phyloP scores from a whole-genome alignment of 1,140 invertebrate genomes.

The Muscidifurax raptorellus region DNA sequence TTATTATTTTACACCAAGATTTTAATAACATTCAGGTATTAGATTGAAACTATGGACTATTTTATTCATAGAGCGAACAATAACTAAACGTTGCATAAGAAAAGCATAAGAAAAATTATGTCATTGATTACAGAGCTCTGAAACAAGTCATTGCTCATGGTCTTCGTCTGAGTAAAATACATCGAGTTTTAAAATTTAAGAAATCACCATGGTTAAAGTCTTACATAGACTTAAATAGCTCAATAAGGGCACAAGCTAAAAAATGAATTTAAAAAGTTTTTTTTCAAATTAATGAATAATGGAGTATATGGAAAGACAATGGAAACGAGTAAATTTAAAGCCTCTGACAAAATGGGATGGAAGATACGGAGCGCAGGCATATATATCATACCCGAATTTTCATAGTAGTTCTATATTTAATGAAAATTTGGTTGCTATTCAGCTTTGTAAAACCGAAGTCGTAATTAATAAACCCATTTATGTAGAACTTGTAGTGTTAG shows the following conservation, averaged over 20 bases:
- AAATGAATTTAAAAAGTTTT: slow-evolving; percentile 75
- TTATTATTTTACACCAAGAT: slow-evolving; percentile 68
- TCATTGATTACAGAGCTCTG: slow-evolving; percentile 74
- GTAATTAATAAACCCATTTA: slow-evolving; percentile 8
- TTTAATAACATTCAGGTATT: too few relatives aligned
- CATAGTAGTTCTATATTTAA: slow-evolving; percentile 1
- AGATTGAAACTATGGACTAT: too few relatives aligned
- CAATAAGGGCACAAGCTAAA: slow-evolving; percentile 63
- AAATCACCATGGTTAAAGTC: slow-evolving; percentile 74
- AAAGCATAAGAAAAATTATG: slow-evolving; percentile 70
- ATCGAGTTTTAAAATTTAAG: slow-evolving; percentile 75
- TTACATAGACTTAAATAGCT: too few relatives aligned
- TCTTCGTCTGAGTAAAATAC: slow-evolving; percentile 72
- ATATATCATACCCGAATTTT: not conserved
- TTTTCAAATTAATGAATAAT: slow-evolving; percentile 61
- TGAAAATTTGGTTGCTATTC: slow-evolving; percentile 15
- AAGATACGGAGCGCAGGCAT: slow-evolving; percentile 42
- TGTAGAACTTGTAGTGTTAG: not conserved
- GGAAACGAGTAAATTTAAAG: slow-evolving; percentile 66
- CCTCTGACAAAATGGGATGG: slow-evolving; percentile 58
- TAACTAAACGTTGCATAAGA: slow-evolving; percentile 64
- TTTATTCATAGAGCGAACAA: slow-evolving; percentile 73
- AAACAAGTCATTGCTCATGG: slow-evolving; percentile 71
- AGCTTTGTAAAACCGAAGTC: not conserved
- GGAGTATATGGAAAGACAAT: slow-evolving; percentile 64